Evolutionary conservation across 2,888 invertebrate genomes (phyloP).

Genomic region (Sisyra nigra): DNA sequence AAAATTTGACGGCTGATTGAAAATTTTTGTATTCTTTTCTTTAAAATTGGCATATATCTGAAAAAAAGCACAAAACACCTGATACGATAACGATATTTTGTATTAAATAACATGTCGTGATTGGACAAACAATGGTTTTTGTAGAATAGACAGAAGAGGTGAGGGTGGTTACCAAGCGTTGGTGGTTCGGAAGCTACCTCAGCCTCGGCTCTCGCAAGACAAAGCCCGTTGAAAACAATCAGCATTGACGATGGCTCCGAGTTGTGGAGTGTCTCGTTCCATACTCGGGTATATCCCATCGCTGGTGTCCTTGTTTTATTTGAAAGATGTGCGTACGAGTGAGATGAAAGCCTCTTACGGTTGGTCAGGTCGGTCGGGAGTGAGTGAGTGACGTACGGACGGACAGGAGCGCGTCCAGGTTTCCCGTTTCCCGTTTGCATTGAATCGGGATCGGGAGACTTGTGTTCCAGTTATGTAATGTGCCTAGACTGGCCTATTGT

Average conservation of each 20-base stretch:
- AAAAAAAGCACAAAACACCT: background rate
- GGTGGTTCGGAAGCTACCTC: background rate
- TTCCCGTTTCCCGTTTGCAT: too few species aligned
- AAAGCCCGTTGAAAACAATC: slow-evolving; percentile 17
- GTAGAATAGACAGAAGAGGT: background rate
- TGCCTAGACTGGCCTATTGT: too few species aligned
- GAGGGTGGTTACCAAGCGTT: background rate
- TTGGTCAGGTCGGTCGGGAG: background rate
- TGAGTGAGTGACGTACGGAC: too few species aligned
- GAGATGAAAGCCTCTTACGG: background rate
- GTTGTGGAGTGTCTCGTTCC: background rate
- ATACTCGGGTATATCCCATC: too few species aligned
- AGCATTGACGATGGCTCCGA: slow-evolving; percentile 15
- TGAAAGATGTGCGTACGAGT: background rate
- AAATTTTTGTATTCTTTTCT: too few species aligned
- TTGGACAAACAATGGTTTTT: background rate
- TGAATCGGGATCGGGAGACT: too few species aligned
- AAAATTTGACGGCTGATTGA: too few species aligned
- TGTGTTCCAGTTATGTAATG: too few species aligned
- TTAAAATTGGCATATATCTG: background rate
- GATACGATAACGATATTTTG: background rate
- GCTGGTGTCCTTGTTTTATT: background rate
- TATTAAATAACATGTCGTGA: background rate
- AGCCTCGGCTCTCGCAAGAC: slow-evolving; percentile 13
- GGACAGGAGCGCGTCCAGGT: too few species aligned